Conservation (phyloP, 2,888 invertebrate genomes). For the Abrostola tripartita region DNA sequence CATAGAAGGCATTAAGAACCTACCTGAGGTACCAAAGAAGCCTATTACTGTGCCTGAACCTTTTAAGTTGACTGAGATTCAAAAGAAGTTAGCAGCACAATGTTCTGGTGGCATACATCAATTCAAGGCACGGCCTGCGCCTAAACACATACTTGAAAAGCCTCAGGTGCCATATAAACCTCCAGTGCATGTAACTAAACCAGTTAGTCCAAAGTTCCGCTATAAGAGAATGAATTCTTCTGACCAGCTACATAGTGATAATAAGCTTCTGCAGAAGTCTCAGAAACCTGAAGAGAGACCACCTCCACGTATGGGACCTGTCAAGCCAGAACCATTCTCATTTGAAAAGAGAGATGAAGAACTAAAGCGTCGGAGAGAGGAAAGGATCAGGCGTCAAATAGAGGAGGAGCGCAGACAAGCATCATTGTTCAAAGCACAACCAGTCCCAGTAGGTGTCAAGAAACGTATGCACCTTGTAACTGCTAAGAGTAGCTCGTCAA, state of each 20-base stretch:
- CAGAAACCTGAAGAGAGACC: constrained; percentile 61
- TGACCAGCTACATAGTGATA: constrained; percentile 61
- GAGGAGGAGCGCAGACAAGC: constrained; percentile 89
- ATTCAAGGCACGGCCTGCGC: constrained; percentile 90
- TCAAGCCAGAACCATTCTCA: constrained; percentile 89
- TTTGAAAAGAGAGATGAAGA: constrained; percentile 91
- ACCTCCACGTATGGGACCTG: constrained; percentile 69
- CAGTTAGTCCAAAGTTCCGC: constrained; percentile 76
- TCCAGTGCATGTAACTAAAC: constrained; percentile 67
- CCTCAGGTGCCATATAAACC: constrained; percentile 77
- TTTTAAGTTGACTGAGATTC: constrained; percentile 89
- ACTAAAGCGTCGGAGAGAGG: constrained; percentile 87
- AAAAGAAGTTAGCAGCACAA: constrained; percentile 73
- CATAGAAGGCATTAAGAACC: constrained; percentile 82
- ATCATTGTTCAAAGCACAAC: constrained; percentile 91
- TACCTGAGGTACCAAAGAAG: constrained; percentile 86
- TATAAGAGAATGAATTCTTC: constrained; percentile 71
- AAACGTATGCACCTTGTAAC: constrained; percentile 75
- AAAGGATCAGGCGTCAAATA: constrained; percentile 88
- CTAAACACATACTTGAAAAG: constrained; percentile 85
- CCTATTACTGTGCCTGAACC: constrained; percentile 89
- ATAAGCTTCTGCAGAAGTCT: constrained; percentile 27
- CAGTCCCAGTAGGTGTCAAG: constrained; percentile 87
- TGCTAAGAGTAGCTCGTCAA: constrained; percentile 68
- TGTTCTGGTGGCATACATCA: constrained; percentile 64